Evolutionary conservation across 2,888 invertebrate genomes (phyloP), one percentile per base, ranked within the genome.

Genomic region (Tridacna gigas): DNA sequence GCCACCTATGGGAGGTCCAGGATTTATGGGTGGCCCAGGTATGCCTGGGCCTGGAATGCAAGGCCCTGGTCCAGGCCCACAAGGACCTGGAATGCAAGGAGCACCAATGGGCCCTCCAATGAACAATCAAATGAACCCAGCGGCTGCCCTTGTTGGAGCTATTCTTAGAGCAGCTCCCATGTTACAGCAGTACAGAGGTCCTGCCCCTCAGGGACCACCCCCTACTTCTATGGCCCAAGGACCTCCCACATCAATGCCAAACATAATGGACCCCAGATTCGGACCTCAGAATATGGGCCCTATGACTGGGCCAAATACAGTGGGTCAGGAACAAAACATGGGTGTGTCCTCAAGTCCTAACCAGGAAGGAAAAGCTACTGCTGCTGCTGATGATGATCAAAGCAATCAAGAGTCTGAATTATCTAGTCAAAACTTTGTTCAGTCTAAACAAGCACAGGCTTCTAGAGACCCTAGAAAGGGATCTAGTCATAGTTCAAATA

Each of bases 71-170:
- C 63, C 77, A 67, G 74, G 63, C 67, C 65, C 65, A 5, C 76
- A 45, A 71, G 82, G 79, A 51, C 84, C 79, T 45, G 79, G 77
- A 0, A 78, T 80, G 78, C 84, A 81, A 77, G 84, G 84, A 5
- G 80, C 81, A 5, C 83, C 84, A 3, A 79, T 86, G 86, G 86
- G 84, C 13, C 82, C 79, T 66, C 56, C 67, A 45, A 71, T 56
- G 45, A 60, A 37, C 47, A 83, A 80, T 67, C 84, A 84, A 22
- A 88, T 86, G 84, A 83, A 79, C 61, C 86, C 84, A 65, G 90
- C 90, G 18, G 89, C 88, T 18, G 90, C 90, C 15, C 66, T 90
- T 20, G 89, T 90, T 25, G 90, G 90, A 45, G 90, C 90, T 18
- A 82, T 90, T 48, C 77, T 90, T 15, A 77, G 88, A 22, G 90